These are phyloP conservation scores for Drosophila novamexicana DNA, from an alignment of 1,140 invertebrate genomes.

Conservation along the genomic window DNA sequence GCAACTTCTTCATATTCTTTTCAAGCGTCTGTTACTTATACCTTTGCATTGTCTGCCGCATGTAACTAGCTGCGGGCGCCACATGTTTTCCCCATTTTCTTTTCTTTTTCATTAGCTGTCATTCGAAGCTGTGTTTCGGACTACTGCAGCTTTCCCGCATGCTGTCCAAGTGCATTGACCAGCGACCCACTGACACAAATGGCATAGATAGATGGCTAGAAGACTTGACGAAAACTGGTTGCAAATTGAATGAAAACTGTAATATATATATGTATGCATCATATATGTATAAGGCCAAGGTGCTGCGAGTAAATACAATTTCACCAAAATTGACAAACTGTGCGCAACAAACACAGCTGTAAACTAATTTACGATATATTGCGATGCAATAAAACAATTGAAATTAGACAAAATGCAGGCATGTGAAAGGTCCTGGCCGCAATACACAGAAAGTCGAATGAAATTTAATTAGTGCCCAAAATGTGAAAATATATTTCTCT, in stretches of 20 bases:
- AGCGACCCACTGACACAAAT: constrained; percentile 65
- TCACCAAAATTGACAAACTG: not conserved
- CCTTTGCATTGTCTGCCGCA: constrained; percentile 61
- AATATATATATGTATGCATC: no score
- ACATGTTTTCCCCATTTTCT: constrained; percentile 65
- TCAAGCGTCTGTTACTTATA: constrained; percentile 30
- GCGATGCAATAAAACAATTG: constrained; percentile 61
- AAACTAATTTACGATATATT: constrained; percentile 57
- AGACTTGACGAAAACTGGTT: not conserved
- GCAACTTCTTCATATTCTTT: constrained; percentile 53
- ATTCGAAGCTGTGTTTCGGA: constrained; percentile 38
- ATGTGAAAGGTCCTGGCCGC: constrained; percentile 26
- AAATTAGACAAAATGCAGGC: constrained; percentile 61
- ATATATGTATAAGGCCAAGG: no score
- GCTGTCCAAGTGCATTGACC: constrained; percentile 62
- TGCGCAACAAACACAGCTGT: constrained; percentile 9
- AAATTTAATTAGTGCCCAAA: constrained; percentile 77
- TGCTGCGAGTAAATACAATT: not conserved
- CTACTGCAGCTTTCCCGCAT: constrained; percentile 21
- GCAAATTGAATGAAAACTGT: constrained; percentile 11
- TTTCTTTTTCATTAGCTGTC: constrained; percentile 23
- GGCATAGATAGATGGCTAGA: not conserved
- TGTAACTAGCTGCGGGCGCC: constrained; percentile 71
- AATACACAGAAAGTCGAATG: constrained; percentile 53
- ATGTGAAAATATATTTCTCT: constrained; percentile 69